These are phyloP conservation scores for Oithona nana DNA, from an alignment of 2,888 invertebrate genomes.

Conservation along the genomic window DNA sequence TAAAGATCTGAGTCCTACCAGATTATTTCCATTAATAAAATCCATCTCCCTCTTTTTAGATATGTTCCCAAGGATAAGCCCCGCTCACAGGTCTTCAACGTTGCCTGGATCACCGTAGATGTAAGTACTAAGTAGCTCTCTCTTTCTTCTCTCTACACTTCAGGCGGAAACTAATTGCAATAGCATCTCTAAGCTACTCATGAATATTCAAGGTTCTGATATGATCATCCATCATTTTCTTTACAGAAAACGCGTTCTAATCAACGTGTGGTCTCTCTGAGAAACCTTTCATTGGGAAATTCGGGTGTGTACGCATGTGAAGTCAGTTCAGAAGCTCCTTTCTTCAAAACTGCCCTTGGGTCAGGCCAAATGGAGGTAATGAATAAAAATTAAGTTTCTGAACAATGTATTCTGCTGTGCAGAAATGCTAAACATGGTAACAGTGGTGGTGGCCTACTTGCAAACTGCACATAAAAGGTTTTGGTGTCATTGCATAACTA, in stretches of 20 bases:
- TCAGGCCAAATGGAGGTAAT: slow-evolving; percentile 7
- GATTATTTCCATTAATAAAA: no score
- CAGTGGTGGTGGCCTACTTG: no score
- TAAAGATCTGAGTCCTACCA: no score
- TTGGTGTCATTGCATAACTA: no score
- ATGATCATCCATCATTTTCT: not conserved
- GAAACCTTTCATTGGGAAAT: not conserved
- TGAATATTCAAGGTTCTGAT: no score
- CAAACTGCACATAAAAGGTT: no score
- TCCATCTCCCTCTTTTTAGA: not conserved
- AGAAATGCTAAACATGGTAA: no score
- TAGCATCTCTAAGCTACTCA: no score
- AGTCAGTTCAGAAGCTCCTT: slow-evolving; percentile 12
- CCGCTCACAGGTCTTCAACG: slow-evolving; percentile 4
- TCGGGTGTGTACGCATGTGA: slow-evolving; percentile 11
- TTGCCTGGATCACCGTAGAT: slow-evolving; percentile 6
- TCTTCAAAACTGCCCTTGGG: slow-evolving; percentile 6
- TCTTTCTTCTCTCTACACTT: no score
- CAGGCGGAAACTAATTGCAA: not conserved
- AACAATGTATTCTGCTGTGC: no score
- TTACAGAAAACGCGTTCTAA: slow-evolving; percentile 4
- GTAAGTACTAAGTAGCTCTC: not conserved
- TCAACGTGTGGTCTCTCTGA: not conserved
- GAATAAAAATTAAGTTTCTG: no score
- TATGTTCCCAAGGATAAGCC: slow-evolving; percentile 17